These are phyloP conservation scores for Drosophila neoperkinsi DNA, from an alignment of 2,888 invertebrate species.

Conservation along the genomic window DNA sequence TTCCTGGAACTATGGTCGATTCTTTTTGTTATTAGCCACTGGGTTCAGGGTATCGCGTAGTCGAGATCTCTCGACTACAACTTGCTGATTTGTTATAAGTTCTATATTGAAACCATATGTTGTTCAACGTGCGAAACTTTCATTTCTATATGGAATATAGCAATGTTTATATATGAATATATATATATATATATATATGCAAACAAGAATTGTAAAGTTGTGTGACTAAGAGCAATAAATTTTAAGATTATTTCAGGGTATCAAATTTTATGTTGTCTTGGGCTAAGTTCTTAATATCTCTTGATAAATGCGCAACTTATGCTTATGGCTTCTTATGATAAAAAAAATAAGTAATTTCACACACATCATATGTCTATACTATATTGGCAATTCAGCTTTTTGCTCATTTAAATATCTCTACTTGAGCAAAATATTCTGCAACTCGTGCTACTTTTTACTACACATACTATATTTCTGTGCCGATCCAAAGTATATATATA, in stretches of 20 bases:
- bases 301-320: neutral
- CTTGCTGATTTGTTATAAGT: neutral
- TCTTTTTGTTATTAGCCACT: neutral
- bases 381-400: neutral
- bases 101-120: neutral
- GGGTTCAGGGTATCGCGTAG: neutral
- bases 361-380: neutral
- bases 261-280: neutral
- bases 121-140: neutral
- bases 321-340: neutral
- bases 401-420: conserved; percentile 2
- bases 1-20: neutral
- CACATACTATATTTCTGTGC: neutral
- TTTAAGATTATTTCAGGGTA: neutral
- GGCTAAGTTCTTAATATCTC: neutral
- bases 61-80: neutral
- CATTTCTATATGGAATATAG: neutral
- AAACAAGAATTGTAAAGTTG: neutral
- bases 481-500: neutral
- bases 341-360: neutral
- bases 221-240: neutral
- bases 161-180: neutral
- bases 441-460: neutral
- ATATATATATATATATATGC: neutral
- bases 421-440: conserved; percentile 1